These are phyloP conservation scores for Gastracanthus pulcherrimus DNA, from an alignment of 2,888 invertebrate genomes.

Conservation along the genomic window DNA sequence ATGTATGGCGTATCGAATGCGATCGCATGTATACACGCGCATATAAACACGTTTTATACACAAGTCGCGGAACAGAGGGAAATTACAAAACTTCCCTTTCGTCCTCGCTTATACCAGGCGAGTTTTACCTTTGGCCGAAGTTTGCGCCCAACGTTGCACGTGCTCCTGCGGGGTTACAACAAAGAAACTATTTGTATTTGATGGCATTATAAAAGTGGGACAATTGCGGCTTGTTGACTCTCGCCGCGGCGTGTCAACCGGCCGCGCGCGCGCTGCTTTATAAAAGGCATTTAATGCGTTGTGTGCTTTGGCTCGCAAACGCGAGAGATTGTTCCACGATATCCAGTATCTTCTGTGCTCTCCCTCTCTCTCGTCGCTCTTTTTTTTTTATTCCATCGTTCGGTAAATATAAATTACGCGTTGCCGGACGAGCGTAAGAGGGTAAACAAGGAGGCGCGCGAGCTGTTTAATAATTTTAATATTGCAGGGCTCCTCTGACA, in stretches of 20 bases:
- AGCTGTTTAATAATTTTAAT: neutral
- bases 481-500: too few species aligned
- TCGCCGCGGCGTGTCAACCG: neutral
- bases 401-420: too few species aligned
- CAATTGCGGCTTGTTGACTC: constrained; percentile 49
- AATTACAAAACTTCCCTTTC: constrained; percentile 35
- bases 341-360: neutral
- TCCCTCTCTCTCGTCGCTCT: neutral
- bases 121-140: constrained; percentile 4
- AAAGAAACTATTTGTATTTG: constrained; percentile 40
- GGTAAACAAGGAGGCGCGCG: neutral
- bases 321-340: too few species aligned
- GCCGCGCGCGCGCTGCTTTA: too few species aligned
- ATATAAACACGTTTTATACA: too few species aligned
- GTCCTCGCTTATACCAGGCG: too few species aligned
- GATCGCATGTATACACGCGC: neutral
- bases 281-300: too few species aligned
- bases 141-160: neutral
- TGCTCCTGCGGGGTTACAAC: neutral
- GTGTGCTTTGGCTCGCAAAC: neutral
- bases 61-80: neutral
- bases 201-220: constrained; percentile 41
- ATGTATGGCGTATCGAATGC: neutral
- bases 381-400: neutral
- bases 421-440: neutral